phyloP scores from a whole-genome alignment of 2,888 invertebrate genomes.

The Aporophyla nigra region DNA sequence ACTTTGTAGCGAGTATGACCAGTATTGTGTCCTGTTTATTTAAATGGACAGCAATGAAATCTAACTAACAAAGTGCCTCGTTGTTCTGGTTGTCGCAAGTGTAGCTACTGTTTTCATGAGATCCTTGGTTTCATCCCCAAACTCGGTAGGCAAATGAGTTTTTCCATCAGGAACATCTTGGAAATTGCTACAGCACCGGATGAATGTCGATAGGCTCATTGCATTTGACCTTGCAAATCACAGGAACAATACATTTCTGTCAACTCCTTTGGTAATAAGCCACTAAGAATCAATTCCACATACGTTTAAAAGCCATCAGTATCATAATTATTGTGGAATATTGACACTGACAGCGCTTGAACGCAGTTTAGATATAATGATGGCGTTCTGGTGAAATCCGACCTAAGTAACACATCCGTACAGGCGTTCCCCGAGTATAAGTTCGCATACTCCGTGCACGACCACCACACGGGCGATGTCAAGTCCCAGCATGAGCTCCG shows the following conservation, averaged over 20 bases:
- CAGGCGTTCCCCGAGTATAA: conserved; percentile 91
- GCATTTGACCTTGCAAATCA: neutral
- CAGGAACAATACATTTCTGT: neutral
- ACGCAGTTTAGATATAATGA: neutral
- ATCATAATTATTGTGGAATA: neutral
- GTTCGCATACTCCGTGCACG: conserved; percentile 89
- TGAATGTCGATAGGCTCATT: neutral
- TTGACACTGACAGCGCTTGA: neutral
- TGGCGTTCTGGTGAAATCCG: neutral
- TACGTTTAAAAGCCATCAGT: neutral
- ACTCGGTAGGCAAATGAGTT: neutral
- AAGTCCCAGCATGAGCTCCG: conserved; percentile 89
- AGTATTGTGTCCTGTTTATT: neutral
- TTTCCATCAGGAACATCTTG: neutral
- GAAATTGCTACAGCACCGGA: neutral
- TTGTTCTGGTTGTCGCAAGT: neutral
- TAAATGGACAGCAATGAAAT: neutral
- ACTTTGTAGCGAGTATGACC: neutral
- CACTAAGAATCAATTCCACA: neutral
- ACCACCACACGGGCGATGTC: conserved; percentile 90
- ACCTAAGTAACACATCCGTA: neutral
- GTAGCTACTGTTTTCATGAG: neutral
- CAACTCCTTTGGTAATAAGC: neutral
- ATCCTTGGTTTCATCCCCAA: neutral
- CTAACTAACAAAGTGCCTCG: neutral